phyloP scores from a whole-genome alignment of 2,888 invertebrate species.

The Drosophila robusta region DNA sequence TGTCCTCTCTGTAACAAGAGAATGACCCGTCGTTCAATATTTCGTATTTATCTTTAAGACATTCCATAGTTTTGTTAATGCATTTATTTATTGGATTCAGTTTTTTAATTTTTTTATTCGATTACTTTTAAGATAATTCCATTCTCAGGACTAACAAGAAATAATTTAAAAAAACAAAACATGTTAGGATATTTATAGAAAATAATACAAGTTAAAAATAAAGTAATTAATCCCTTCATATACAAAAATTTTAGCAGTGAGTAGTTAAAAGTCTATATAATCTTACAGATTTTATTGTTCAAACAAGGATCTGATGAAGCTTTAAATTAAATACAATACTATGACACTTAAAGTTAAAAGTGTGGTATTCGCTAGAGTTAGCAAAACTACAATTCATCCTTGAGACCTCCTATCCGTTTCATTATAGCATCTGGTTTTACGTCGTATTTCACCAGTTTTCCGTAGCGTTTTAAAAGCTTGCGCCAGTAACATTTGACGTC shows the following conservation, averaged over 20 bases:
- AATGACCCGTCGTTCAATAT: constrained; percentile 32
- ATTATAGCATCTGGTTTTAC: constrained; percentile 87
- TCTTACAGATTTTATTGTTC: not conserved
- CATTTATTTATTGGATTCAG: not conserved
- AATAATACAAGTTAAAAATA: no score
- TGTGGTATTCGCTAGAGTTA: not conserved
- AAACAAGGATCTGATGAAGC: not conserved
- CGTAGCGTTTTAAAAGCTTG: constrained; percentile 90
- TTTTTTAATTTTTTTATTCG: not conserved
- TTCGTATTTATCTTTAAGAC: constrained; percentile 69
- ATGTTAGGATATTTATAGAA: no score
- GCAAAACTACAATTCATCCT: constrained; percentile 52
- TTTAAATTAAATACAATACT: not conserved
- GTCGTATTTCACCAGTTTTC: constrained; percentile 89
- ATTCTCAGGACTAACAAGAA: no score
- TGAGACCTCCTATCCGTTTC: constrained; percentile 85
- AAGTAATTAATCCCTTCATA: no score
- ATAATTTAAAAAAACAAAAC: no score
- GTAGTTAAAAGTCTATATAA: no score
- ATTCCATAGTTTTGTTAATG: not conserved
- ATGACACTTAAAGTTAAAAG: not conserved
- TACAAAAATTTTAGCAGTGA: no score
- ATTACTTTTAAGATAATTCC: not conserved
- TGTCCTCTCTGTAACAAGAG: constrained; percentile 79
- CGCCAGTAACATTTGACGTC: constrained; percentile 96